Conservation (phyloP, 2,113 vertebrate species). For the Neopipo cinnamomea region DNA sequence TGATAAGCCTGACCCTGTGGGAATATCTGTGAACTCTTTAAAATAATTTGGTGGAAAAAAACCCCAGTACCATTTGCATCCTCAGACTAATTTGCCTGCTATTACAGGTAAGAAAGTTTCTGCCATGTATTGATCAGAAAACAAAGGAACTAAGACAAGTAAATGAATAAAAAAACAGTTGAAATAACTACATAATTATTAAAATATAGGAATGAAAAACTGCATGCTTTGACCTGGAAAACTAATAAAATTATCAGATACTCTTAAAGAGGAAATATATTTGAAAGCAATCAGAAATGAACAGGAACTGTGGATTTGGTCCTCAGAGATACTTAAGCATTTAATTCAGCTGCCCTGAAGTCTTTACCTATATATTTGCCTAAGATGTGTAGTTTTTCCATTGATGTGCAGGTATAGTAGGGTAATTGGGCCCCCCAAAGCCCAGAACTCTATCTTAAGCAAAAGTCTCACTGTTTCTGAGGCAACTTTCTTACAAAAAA, state of each 20-base stretch:
- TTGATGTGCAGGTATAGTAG: background rate
- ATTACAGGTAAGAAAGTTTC: background rate
- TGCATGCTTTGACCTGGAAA: background rate
- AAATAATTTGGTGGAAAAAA: slow-evolving; percentile 4
- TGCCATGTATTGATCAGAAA: background rate
- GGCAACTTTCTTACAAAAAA: background rate
- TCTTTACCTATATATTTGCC: background rate
- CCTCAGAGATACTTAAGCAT: background rate
- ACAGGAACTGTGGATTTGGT: background rate
- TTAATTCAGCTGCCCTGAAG: background rate
- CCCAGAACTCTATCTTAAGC: background rate
- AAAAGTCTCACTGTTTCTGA: background rate
- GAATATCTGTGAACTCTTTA: background rate
- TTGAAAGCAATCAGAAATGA: background rate
- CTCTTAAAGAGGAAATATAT: background rate
- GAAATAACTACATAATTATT: background rate
- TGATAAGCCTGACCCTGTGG: background rate
- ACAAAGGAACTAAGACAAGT: background rate
- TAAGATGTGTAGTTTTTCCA: background rate
- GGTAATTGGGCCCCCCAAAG: background rate
- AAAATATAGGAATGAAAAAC: background rate
- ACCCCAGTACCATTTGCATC: background rate
- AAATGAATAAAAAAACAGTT: background rate
- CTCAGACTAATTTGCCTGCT: background rate
- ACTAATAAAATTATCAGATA: background rate